phyloP scores from a whole-genome alignment of 2,888 invertebrate species.

The Palloptera scutellata region DNA sequence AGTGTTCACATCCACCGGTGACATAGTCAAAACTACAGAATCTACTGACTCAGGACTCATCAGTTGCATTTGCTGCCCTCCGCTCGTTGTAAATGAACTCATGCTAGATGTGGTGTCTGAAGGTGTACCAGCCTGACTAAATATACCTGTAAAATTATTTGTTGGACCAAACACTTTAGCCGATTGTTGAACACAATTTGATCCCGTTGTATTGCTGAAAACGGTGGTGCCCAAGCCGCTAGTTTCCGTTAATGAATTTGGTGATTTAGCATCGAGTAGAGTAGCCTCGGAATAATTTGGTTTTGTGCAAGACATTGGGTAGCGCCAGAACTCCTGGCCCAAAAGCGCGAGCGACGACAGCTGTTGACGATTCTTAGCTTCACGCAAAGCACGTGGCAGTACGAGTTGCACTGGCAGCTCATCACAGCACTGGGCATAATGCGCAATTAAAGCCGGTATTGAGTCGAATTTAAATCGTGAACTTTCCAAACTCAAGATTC shows the following conservation, averaged over 20 bases:
- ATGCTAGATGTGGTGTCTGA: conserved; percentile 77
- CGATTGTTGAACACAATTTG: conserved; percentile 33
- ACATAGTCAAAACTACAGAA: conserved; percentile 79
- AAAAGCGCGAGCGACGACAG: conserved; percentile 88
- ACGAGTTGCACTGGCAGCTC: conserved; percentile 91
- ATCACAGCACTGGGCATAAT: conserved; percentile 93
- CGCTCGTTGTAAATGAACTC: conserved; percentile 76
- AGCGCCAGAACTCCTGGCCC: conserved; percentile 87
- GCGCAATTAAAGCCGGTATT: conserved; percentile 90
- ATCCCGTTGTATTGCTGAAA: conserved; percentile 54
- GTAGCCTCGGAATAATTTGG: conserved; percentile 54
- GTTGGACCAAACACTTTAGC: conserved; percentile 45
- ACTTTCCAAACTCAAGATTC: conserved; percentile 88
- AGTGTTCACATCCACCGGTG: conserved; percentile 68
- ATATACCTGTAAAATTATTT: conserved; percentile 47
- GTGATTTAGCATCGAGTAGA: conserved; percentile 61
- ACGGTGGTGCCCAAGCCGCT: conserved; percentile 64
- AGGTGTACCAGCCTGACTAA: conserved; percentile 66
- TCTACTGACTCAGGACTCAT: conserved; percentile 70
- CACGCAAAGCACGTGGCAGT: conserved; percentile 84
- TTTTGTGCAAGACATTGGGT: conserved; percentile 79
- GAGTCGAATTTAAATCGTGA: conserved; percentile 93
- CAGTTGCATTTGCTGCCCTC: conserved; percentile 58
- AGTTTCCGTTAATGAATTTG: conserved; percentile 63
- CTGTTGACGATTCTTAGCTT: conserved; percentile 89